phyloP scores from a whole-genome alignment of 1,140 invertebrate species.

The Aethina tumida region DNA sequence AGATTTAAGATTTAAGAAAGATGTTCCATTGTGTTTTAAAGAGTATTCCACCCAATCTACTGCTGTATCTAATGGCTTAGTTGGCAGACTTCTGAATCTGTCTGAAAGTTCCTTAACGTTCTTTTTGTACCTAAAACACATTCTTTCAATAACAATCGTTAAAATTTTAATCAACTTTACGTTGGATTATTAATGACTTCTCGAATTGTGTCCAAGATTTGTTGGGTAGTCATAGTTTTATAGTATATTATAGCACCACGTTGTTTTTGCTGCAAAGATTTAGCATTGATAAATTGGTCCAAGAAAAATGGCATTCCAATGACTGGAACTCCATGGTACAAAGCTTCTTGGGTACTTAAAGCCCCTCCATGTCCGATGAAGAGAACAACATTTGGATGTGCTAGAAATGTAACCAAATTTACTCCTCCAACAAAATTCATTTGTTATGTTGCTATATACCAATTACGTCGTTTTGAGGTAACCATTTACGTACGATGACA shows the following conservation, averaged over 20 bases:
- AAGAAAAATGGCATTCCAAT: conserved; percentile 39
- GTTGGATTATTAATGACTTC: conserved; percentile 23
- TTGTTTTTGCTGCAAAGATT: conserved; percentile 11
- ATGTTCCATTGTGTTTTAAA: conserved; percentile 38
- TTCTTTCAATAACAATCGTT: too few relatives aligned
- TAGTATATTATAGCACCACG: conserved; percentile 18
- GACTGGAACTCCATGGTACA: conserved; percentile 39
- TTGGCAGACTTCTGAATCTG: conserved; percentile 34
- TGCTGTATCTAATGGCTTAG: conserved; percentile 33
- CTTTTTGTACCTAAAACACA: conserved; percentile 4
- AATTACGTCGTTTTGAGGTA: conserved; percentile 50
- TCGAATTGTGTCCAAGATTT: conserved; percentile 12
- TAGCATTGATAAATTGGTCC: conserved; percentile 33
- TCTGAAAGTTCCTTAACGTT: conserved; percentile 27
- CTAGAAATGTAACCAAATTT: conserved; percentile 15
- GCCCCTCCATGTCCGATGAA: conserved; percentile 37
- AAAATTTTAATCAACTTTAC: conserved; percentile 17
- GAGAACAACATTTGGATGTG: conserved; percentile 23
- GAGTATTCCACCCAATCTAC: conserved; percentile 46
- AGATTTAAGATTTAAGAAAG: conserved; percentile 12
- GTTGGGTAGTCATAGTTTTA: conserved; percentile 15
- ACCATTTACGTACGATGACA: conserved; percentile 39
- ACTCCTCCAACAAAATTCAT: too few relatives aligned
- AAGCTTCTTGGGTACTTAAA: conserved; percentile 38
- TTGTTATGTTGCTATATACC: conserved; percentile 37